Base-by-base conservation (phyloP, 2,888 invertebrate genomes). In the Cephus pulcher region DNA sequence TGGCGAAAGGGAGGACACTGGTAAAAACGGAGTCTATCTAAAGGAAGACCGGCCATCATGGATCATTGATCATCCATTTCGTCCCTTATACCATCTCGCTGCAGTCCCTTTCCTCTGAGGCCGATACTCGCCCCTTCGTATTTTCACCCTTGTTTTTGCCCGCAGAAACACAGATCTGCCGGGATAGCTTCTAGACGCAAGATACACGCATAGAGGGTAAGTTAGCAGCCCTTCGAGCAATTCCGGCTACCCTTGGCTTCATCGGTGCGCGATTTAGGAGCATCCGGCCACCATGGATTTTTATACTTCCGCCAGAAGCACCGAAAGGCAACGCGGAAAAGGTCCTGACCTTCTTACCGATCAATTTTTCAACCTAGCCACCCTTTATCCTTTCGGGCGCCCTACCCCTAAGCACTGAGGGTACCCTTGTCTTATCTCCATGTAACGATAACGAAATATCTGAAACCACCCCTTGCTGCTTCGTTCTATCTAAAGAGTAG, bases 1-100 rank as follows among this genome's bases (percentile, higher is more conserved):
- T 83, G 81, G 80, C 79, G 81, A 82, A 82, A 82, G 80, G 79
- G 82, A 84, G 77, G 79, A 77, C 80, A 75, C 76, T 76, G 78
- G 81, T 85, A 84, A 84, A 83, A 84, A 79, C 74, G 73, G 73
- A 79, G 79, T 80, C 80, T 76, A 79, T 79, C 77, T 74, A 68
- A 40, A 74, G 75, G 33, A n/a, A 68, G n/a, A 73, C 75, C 75
- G 78, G 76, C 78, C 78, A 80, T 78, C 76, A 74, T 77, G 71
- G 77, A 80, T 78, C 79, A 56, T 73, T 75, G 70, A 75, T 75
- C 77, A 74, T 76, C 80, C 79, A 81, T 84, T 83, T 81, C 79
- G 1, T 82, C 80, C 78, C 75, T 74, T 75, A 74, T 77, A 56
- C 73, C 56, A 15, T 69, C 75, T 76, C n/a, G 69, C 73, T 77